Conservation (phyloP, 2,888 invertebrate genomes). For the Luperina nickerlii region DNA sequence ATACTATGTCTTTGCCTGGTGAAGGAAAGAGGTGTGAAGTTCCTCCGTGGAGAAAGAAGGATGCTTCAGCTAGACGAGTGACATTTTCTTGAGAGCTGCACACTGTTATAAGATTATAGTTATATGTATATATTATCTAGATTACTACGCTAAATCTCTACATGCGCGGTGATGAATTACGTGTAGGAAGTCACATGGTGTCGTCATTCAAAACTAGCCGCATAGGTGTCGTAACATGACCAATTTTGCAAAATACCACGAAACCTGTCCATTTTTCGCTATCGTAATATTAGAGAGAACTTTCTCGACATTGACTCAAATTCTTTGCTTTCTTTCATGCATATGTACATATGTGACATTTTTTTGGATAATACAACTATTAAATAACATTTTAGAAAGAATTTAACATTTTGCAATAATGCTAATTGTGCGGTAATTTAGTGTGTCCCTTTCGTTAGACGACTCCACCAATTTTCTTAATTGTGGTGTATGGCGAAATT, state of each 20-base stretch:
- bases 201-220: not conserved
- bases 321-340: conserved; percentile 50
- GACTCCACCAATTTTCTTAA: conserved; percentile 2
- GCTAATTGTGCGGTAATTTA: not conserved
- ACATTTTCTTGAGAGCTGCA: not conserved
- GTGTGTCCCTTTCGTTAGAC: not conserved
- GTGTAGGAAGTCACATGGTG: not conserved
- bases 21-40: not conserved
- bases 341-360: conserved; percentile 45
- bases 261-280: not conserved
- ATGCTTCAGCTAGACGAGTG: not conserved
- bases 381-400: conserved; percentile 7
- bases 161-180: not conserved
- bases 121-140: not conserved
- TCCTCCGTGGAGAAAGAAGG: not conserved
- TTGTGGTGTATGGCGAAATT: not conserved
- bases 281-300: conserved; percentile 1
- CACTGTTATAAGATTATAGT: not conserved
- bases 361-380: conserved; percentile 21
- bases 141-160: conserved; percentile 1
- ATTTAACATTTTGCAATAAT: conserved; percentile 14
- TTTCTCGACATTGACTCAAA: conserved; percentile 32
- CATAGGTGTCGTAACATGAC: conserved; percentile 14
- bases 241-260: conserved; percentile 7
- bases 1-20: conserved; percentile 2